Percentiles rank a stretch among this genome's conserved stretches.
Conservation (phyloP, 1,140 invertebrate species). For the Pararge aegeria region DNA sequence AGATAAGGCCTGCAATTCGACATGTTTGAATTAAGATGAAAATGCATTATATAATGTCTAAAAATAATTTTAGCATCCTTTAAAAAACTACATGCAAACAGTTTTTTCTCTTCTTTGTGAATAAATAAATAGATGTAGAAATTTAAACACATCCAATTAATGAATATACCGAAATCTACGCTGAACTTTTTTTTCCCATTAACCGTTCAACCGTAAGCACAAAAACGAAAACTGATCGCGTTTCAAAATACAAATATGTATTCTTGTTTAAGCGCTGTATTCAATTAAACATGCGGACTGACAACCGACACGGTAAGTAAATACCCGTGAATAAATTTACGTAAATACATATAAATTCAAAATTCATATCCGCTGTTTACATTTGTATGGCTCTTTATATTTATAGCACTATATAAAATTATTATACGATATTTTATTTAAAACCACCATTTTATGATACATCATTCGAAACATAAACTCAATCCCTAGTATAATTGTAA, state of each 20-base stretch:
- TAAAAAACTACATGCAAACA: no score
- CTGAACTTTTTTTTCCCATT: no score
- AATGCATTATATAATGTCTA: no score
- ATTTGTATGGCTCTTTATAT: not conserved
- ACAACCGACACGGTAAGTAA: constrained; percentile 13
- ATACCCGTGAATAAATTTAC: constrained; percentile 14
- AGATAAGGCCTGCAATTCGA: no score
- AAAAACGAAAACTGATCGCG: not conserved
- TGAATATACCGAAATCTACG: no score
- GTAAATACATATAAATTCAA: constrained; percentile 13
- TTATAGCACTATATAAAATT: not conserved
- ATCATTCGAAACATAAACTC: not conserved
- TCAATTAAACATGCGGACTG: constrained; percentile 8
- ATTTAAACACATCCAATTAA: no score
- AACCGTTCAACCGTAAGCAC: no score
- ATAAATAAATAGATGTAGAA: no score
- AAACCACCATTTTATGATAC: not conserved
- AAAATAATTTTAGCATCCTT: no score
- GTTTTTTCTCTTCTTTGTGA: no score
- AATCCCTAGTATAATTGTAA: not conserved
- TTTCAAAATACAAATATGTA: constrained; percentile 6
- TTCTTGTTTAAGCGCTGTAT: constrained; percentile 1
- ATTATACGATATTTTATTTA: not conserved
- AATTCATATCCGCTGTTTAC: constrained; percentile 11
- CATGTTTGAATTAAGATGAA: no score